phyloP scores from a whole-genome alignment of 64 coral and sea anemone species.

The Acropora yongei region DNA sequence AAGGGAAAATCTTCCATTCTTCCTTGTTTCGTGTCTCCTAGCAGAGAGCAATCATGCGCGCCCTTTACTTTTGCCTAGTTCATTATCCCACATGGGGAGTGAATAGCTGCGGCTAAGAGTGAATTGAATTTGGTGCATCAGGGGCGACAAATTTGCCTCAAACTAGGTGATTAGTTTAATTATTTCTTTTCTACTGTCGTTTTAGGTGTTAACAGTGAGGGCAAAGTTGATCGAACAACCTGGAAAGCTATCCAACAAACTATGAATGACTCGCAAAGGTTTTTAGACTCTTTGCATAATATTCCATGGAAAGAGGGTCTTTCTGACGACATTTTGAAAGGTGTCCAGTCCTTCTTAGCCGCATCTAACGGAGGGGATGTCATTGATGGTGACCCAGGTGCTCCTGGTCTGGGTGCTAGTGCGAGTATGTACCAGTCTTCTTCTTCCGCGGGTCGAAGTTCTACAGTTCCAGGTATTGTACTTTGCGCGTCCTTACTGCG shows the following conservation, averaged over 20 bases:
- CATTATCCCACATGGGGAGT: no score
- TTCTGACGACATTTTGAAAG: conserved; percentile 69
- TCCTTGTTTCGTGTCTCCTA: no score
- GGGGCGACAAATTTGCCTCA: neutral
- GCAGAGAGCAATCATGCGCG: no score
- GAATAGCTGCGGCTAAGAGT: no score
- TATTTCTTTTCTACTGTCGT: neutral
- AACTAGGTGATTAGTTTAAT: neutral
- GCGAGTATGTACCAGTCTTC: conserved; percentile 73
- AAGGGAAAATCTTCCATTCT: no score
- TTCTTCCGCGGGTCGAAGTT: conserved; percentile 11
- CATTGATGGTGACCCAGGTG: conserved; percentile 74
- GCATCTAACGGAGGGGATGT: conserved; percentile 82
- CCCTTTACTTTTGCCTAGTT: no score
- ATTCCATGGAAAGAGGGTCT: conserved; percentile 84
- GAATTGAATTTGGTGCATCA: no score
- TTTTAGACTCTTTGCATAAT: conserved; percentile 77
- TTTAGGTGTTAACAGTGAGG: conserved; percentile 83
- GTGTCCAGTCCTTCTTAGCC: conserved; percentile 93
- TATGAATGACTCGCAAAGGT: conserved; percentile 98
- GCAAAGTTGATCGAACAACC: conserved; percentile 81
- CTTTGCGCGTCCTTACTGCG: neutral
- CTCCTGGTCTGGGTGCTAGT: conserved; percentile 68
- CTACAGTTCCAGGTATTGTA: conserved; percentile 10
- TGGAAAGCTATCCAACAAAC: conserved; percentile 96